Evolutionary conservation across 2,797 vertebrate genomes (phyloP), one percentile per base, ranked within the genome.

Genomic region (Scolopax bukidnonensis): DNA sequence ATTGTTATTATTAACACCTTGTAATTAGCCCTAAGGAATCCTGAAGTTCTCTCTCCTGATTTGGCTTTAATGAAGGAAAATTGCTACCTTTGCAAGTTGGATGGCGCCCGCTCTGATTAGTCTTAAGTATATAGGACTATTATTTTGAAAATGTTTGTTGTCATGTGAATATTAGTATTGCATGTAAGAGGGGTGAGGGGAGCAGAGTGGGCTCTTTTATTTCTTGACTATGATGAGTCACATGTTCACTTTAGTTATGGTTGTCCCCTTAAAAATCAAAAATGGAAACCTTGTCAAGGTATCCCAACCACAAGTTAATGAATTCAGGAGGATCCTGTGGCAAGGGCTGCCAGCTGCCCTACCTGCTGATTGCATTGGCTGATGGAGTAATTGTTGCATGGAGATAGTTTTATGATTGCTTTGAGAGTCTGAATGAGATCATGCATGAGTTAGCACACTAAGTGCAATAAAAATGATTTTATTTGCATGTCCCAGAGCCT

Each of bases 1-100:
- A 99, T 99, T 99, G 99, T 99, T 99, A 99, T 99, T 99, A 99
- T 99, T 99, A 99, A 99, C 99, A 99, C 99, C 99, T 99, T 99
- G 99, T 99, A 99, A 99, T 99, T 99, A 99, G 98, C 98, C 98
- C 98, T 98, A 97, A 99, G 98, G 98, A 99, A 99, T 99, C 99
- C 98, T 98, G 98, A 98, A 98, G 98, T 99, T 99, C 99, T 99
- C 97, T 98, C 99, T 98, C 98, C 98, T 99, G 99, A 99, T 99
- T 99, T 99, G 98, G 98, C 98, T 97, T 98, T 99, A 99, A 99
- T 99, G 98, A 99, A 97, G 98, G 99, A 99, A 99, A 99, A 99
- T 99, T 99, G 98, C 99, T 99, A 99, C 99, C 98, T 98, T 99
- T 97, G 98, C 98, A 98, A 99, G 98, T 98, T 99, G 98, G 98